Evolutionary conservation across 2,797 vertebrate species (phyloP).

Genomic region (Fistularia commersonii): DNA sequence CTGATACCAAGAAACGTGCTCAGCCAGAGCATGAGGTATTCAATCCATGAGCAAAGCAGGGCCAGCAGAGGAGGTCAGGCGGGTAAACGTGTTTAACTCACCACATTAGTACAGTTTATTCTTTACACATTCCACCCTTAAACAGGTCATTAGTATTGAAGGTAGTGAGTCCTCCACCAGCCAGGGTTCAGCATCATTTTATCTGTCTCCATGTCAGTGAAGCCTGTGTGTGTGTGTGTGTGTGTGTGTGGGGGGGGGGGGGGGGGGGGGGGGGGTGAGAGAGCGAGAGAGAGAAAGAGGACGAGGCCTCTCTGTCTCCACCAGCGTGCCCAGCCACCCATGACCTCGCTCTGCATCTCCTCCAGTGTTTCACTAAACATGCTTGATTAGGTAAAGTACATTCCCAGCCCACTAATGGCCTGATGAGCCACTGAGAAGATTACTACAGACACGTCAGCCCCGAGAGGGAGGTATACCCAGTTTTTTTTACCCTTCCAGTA

Average conservation of each 20-base stretch:
- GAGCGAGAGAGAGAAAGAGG: too few relatives aligned
- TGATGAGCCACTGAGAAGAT: slow-evolving; percentile 69
- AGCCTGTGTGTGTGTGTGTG: slow-evolving; percentile 17
- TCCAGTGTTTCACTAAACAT: slow-evolving; percentile 68
- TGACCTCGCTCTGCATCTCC: slow-evolving; percentile 53
- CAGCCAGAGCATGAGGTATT: slow-evolving; percentile 22
- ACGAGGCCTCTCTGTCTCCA: slow-evolving; percentile 30
- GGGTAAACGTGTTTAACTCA: slow-evolving; percentile 34
- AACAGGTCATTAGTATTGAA: slow-evolving; percentile 63
- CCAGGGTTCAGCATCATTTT: slow-evolving; percentile 14
- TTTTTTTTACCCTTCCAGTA: slow-evolving; percentile 26
- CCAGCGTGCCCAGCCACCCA: slow-evolving; percentile 41
- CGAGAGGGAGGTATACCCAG: slow-evolving; percentile 39
- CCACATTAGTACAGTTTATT: slow-evolving; percentile 48
- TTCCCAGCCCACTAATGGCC: slow-evolving; percentile 62
- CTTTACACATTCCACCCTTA: slow-evolving; percentile 60
- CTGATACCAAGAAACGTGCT: not conserved
- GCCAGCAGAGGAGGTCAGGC: slow-evolving; percentile 51
- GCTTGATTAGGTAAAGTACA: slow-evolving; percentile 77
- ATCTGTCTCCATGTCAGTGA: slow-evolving; percentile 30
- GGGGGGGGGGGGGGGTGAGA: slow-evolving; percentile 8
- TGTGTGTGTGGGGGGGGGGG: slow-evolving; percentile 12
- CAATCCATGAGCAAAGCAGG: slow-evolving; percentile 47
- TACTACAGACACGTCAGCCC: slow-evolving; percentile 60
- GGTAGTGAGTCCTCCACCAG: slow-evolving; percentile 21